Evolutionary conservation across 1,140 invertebrate species (phyloP).

Genomic region (Linepithema humile): DNA sequence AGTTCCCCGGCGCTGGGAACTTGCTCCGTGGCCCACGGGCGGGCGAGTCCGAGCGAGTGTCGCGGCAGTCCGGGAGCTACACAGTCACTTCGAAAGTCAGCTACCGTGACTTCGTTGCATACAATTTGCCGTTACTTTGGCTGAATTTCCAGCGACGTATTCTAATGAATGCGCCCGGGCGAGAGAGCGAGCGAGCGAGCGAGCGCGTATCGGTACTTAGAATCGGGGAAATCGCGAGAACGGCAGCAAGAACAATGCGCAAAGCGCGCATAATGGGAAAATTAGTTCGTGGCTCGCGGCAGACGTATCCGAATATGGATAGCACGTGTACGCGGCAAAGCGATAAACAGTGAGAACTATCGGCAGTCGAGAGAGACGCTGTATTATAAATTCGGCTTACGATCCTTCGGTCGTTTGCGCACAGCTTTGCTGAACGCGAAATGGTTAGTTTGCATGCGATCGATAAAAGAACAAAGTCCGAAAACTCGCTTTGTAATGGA

Average conservation of each 20-base stretch:
- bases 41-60: neutral
- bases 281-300: slow-evolving; percentile 36
- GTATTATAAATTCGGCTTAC: neutral
- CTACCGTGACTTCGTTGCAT: slow-evolving; percentile 61
- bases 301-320: neutral
- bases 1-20: neutral
- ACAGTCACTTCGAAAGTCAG: slow-evolving; percentile 53
- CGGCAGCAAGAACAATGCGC: neutral
- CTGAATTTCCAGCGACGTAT: slow-evolving; percentile 31
- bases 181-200: neutral
- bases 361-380: neutral
- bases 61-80: neutral
- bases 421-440: neutral
- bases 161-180: slow-evolving; percentile 1
- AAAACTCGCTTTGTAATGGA: too few species aligned
- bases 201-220: slow-evolving; percentile 5
- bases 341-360: slow-evolving; percentile 24
- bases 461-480: too few species aligned
- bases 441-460: too few species aligned
- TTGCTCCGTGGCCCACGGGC: neutral
- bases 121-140: slow-evolving; percentile 47
- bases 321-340: neutral
- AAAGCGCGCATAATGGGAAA: slow-evolving; percentile 32
- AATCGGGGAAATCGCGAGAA: neutral
- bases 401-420: too few species aligned